A percentile compares a stretch with the other conserved stretches of the same genome.
phyloP scores from a whole-genome alignment of 1,140 invertebrate genomes.

The Cecropterus lyciades region DNA sequence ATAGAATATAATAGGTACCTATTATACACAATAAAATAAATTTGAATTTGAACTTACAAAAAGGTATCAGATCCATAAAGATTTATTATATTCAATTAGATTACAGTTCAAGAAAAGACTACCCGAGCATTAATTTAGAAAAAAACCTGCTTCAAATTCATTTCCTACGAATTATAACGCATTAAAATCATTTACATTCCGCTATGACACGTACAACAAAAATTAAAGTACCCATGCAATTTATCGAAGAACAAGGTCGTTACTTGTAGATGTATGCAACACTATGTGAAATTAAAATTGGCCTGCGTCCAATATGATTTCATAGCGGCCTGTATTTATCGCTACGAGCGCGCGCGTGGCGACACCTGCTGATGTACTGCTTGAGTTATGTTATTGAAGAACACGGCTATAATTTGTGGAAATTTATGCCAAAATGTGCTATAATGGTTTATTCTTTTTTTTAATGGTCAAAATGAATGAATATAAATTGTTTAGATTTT shows the following conservation, averaged over 20 bases:
- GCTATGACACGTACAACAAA: background rate
- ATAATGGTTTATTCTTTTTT: too few relatives aligned
- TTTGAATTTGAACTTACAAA: too few relatives aligned
- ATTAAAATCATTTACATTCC: background rate
- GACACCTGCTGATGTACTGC: conserved; percentile 33
- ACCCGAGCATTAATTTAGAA: too few relatives aligned
- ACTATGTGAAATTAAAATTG: conserved; percentile 69
- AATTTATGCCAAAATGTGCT: conserved; percentile 59
- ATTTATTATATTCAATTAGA: too few relatives aligned
- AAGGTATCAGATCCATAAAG: too few relatives aligned
- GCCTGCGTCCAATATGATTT: conserved; percentile 63
- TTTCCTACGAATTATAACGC: too few relatives aligned
- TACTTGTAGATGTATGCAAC: conserved; percentile 54
- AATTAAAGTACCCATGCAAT: conserved; percentile 24
- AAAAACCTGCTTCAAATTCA: too few relatives aligned
- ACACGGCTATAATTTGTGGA: conserved; percentile 44
- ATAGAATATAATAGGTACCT: too few relatives aligned
- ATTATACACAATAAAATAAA: too few relatives aligned
- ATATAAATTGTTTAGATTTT: too few relatives aligned
- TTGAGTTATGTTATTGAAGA: conserved; percentile 36
- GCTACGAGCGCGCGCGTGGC: conserved; percentile 30
- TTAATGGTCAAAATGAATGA: too few relatives aligned
- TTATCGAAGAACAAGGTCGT: conserved; percentile 43
- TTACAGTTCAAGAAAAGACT: too few relatives aligned
- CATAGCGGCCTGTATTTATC: conserved; percentile 57